phyloP scores from a whole-genome alignment of 1,140 invertebrate species.

The Arion vulgaris region DNA sequence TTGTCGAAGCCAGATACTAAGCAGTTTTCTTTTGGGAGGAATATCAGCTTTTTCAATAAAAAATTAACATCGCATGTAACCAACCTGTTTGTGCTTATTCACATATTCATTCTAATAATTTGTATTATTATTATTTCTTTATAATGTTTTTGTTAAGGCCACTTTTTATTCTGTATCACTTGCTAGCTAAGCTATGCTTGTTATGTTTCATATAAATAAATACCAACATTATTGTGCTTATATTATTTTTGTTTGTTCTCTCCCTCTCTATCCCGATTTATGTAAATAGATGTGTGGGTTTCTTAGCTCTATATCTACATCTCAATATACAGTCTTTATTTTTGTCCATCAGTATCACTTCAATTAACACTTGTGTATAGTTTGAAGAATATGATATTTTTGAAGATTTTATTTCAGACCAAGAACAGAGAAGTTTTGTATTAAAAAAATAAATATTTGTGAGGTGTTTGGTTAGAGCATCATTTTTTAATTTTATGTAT shows the following conservation, averaged over 20 bases:
- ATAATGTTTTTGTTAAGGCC: neutral
- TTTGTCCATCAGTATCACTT: constrained; percentile 22
- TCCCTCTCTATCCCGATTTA: neutral
- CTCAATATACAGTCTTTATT: neutral
- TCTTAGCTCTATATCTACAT: constrained; percentile 24
- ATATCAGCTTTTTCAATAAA: too few relatives aligned
- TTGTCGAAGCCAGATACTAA: too few relatives aligned
- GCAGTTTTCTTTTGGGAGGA: too few relatives aligned
- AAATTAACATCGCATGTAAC: neutral
- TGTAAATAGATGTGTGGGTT: constrained; percentile 38
- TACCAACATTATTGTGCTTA: too few relatives aligned
- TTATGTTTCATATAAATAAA: neutral
- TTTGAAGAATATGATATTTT: constrained; percentile 5
- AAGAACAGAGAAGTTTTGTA: too few relatives aligned
- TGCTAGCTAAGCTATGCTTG: neutral
- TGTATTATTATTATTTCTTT: neutral
- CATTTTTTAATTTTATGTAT: too few relatives aligned
- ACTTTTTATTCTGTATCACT: neutral
- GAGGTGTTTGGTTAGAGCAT: too few relatives aligned
- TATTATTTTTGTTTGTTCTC: constrained; percentile 2
- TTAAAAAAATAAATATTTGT: too few relatives aligned
- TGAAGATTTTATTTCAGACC: too few relatives aligned
- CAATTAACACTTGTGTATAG: constrained; percentile 32
- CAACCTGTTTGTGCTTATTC: neutral
- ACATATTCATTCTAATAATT: neutral